phyloP scores from a whole-genome alignment of 1,140 invertebrate genomes.

The Drosophila parabipectinata region DNA sequence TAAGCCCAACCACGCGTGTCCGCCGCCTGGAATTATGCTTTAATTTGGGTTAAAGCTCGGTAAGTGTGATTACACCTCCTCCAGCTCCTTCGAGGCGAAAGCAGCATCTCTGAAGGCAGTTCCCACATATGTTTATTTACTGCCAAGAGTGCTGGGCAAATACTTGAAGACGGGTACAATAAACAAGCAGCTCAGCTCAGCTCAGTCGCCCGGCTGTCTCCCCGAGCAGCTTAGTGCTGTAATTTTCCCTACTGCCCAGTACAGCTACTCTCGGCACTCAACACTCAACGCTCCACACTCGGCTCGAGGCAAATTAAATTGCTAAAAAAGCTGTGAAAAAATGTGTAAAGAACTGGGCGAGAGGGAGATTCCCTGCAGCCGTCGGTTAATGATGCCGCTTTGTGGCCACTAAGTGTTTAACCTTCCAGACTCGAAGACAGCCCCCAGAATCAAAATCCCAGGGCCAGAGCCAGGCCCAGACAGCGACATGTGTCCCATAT shows the following conservation, averaged over 20 bases:
- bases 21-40: constrained; percentile 56
- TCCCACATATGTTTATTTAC: constrained; percentile 63
- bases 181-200: constrained; percentile 56
- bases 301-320: constrained; percentile 73
- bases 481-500: constrained; percentile 46
- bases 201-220: constrained; percentile 13
- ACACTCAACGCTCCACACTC: constrained; percentile 16
- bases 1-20: constrained; percentile 46
- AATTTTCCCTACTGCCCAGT: constrained; percentile 56
- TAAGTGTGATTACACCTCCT: constrained; percentile 64
- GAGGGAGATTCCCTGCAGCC: constrained; percentile 7
- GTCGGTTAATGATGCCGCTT: constrained; percentile 72
- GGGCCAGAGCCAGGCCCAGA: constrained; percentile 26
- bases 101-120: background rate
- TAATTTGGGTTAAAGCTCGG: constrained; percentile 70
- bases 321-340: constrained; percentile 50
- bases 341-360: constrained; percentile 1
- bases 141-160: constrained; percentile 55
- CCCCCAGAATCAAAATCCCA: constrained; percentile 25
- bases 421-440: constrained; percentile 48
- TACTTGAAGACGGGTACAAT: constrained; percentile 58
- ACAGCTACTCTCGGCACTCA: constrained; percentile 1
- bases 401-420: constrained; percentile 77
- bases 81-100: background rate
- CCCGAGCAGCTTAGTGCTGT: constrained; percentile 59